Conservation (phyloP, 2,888 invertebrate genomes). For the Polydrusus tereticollis region DNA sequence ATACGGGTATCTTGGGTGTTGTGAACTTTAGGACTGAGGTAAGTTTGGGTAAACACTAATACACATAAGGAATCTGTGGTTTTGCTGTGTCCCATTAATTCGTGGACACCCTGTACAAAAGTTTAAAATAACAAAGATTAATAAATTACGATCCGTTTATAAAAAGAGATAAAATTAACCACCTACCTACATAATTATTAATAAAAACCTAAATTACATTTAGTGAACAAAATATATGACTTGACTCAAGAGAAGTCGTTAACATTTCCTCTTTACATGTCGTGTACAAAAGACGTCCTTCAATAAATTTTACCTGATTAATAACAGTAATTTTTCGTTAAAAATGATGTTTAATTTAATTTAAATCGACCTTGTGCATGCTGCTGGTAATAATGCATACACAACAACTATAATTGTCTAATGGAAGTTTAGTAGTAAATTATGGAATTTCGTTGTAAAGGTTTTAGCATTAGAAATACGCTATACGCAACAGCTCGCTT, state of each 20-base stretch:
- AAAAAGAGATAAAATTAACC: too few relatives aligned
- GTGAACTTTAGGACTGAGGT: too few relatives aligned
- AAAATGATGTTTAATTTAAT: constrained; percentile 12
- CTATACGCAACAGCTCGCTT: too few relatives aligned
- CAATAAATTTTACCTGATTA: constrained; percentile 7
- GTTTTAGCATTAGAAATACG: too few relatives aligned
- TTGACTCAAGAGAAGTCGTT: background rate
- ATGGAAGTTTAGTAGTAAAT: background rate
- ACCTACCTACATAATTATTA: background rate
- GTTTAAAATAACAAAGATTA: too few relatives aligned
- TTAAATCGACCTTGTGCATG: constrained; percentile 1
- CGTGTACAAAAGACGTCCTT: constrained; percentile 11
- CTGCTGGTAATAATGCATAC: background rate
- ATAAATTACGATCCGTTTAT: too few relatives aligned
- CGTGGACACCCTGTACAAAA: too few relatives aligned
- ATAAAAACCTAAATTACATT: background rate
- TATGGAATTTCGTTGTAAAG: too few relatives aligned
- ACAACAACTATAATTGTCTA: background rate
- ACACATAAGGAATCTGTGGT: too few relatives aligned
- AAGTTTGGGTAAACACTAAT: too few relatives aligned
- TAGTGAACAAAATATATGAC: background rate
- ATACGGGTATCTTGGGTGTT: too few relatives aligned
- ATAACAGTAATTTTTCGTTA: constrained; percentile 10
- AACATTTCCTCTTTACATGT: background rate
- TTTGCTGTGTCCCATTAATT: too few relatives aligned